These are phyloP conservation scores for Brachionichthys hirsutus DNA, from an alignment of 2,113 vertebrate genomes.

Conservation along the genomic window DNA sequence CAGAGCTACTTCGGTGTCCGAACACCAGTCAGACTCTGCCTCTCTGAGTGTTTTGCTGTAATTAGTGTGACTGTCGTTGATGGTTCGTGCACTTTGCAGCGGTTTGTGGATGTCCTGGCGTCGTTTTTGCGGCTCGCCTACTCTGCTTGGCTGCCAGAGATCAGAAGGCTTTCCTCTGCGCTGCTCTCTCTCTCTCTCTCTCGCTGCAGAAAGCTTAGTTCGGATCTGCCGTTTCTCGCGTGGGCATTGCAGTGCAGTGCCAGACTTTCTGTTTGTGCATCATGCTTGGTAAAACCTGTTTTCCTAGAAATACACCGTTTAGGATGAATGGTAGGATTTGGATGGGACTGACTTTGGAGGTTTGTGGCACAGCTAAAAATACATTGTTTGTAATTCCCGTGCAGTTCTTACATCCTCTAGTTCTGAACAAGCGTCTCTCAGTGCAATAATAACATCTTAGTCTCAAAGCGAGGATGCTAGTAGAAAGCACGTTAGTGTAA, in stretches of 20 bases:
- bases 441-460: conserved; percentile 10
- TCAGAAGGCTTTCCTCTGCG: conserved; percentile 54
- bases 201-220: conserved; percentile 43
- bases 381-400: not conserved
- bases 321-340: conserved; percentile 36
- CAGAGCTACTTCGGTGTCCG: not conserved
- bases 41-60: conserved; percentile 26
- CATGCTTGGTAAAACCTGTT: conserved; percentile 50
- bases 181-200: conserved; percentile 18
- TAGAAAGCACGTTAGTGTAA: conserved; percentile 1
- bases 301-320: conserved; percentile 56
- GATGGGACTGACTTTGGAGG: conserved; percentile 32
- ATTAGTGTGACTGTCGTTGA: conserved; percentile 50
- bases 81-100: conserved; percentile 33
- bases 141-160: conserved; percentile 37
- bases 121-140: conserved; percentile 46
- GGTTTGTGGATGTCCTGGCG: conserved; percentile 46
- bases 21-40: not conserved
- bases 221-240: conserved; percentile 33
- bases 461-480: not conserved
- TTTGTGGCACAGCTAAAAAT: conserved; percentile 44
- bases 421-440: conserved; percentile 1
- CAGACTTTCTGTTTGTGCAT: conserved; percentile 50
- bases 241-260: conserved; percentile 7
- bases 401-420: no score